Conservation (phyloP, 2,888 invertebrate species). For the Drosophila engyochracea region DNA sequence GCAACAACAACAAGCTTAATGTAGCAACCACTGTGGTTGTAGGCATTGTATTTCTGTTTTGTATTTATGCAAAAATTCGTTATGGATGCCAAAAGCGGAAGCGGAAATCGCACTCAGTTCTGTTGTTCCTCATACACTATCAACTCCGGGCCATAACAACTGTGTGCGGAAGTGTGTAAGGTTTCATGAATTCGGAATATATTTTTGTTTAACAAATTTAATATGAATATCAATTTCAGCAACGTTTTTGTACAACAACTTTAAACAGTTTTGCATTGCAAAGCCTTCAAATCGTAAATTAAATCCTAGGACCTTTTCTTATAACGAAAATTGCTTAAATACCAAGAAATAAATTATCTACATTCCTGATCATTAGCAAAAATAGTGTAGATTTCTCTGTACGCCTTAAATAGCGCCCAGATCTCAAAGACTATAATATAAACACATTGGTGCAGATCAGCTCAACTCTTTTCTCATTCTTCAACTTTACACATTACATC, state of each 20-base stretch:
- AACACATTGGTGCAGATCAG: not conserved
- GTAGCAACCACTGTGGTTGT: slow-evolving; percentile 11
- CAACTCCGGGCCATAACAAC: not conserved
- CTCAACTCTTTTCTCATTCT: not conserved
- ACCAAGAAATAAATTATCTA: not conserved
- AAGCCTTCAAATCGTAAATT: not conserved
- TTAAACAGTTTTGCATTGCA: not conserved
- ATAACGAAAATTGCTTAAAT: not conserved
- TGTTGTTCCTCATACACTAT: slow-evolving; percentile 19
- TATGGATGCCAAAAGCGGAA: slow-evolving; percentile 60
- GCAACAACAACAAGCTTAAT: slow-evolving; percentile 38
- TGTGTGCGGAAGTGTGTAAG: not conserved
- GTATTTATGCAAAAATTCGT: slow-evolving; percentile 82
- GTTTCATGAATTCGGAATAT: not conserved
- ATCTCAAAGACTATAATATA: not conserved
- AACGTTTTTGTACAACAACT: not conserved
- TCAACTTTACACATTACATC: not conserved
- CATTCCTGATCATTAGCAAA: not conserved
- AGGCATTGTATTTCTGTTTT: slow-evolving; percentile 12
- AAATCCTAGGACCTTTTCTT: not conserved
- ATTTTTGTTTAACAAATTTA: too few relatives aligned
- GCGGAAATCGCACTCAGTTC: slow-evolving; percentile 57
- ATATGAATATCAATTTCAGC: not conserved
- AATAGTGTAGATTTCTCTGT: not conserved
- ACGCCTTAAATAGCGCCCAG: not conserved